phyloP scores from a whole-genome alignment of 2,888 invertebrate species.

The Drosophila paramelanica region DNA sequence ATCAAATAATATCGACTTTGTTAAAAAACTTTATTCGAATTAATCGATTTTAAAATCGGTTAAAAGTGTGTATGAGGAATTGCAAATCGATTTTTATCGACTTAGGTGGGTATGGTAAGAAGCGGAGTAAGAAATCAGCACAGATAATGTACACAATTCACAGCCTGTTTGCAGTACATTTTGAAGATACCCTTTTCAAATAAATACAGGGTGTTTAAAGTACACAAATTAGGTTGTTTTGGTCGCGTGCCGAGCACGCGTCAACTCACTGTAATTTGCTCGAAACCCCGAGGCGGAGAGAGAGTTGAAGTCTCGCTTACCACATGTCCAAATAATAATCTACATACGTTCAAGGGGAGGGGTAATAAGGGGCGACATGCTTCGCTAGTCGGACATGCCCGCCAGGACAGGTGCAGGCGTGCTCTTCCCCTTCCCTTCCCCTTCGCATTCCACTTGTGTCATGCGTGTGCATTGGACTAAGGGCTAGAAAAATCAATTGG shows the following conservation, averaged over 20 bases:
- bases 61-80: no score
- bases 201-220: constrained; percentile 20
- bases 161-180: no score
- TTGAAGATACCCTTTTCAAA: not conserved
- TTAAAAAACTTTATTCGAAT: no score
- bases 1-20: no score
- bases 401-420: constrained; percentile 37
- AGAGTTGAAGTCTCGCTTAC: constrained; percentile 20
- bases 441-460: constrained; percentile 21
- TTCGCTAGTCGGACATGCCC: constrained; percentile 29
- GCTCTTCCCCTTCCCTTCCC: not conserved
- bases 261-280: constrained; percentile 30
- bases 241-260: constrained; percentile 54
- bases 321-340: constrained; percentile 11
- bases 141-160: no score
- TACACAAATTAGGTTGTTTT: constrained; percentile 54
- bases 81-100: no score
- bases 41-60: no score
- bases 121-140: no score
- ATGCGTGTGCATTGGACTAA: constrained; percentile 16
- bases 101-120: no score
- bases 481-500: constrained; percentile 52
- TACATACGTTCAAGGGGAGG: not conserved
- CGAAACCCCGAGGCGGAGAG: not conserved
- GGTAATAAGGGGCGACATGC: constrained; percentile 28